A percentile compares a stretch with the other conserved stretches of the same genome.
Conservation (phyloP, 2,888 invertebrate genomes). For the Catocala nupta region DNA sequence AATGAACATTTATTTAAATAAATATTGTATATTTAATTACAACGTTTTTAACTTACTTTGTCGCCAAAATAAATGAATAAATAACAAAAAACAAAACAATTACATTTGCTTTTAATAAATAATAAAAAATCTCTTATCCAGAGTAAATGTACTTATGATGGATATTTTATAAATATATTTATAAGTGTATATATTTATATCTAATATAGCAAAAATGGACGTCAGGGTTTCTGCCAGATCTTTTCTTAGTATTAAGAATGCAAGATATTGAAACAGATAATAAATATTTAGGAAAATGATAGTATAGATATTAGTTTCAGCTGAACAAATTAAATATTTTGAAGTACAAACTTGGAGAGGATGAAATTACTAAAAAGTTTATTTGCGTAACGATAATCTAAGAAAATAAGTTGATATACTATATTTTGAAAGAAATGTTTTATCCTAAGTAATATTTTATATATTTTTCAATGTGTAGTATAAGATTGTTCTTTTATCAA, state of each 20-base stretch:
- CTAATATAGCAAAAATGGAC: conserved; percentile 64
- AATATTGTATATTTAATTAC: too few species aligned
- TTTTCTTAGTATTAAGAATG: conserved; percentile 33
- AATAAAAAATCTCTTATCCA: neutral
- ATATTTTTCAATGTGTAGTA: neutral
- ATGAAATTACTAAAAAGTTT: too few species aligned
- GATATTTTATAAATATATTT: conserved; percentile 46
- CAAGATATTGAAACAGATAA: conserved; percentile 18
- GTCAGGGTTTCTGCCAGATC: conserved; percentile 58
- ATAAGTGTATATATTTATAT: conserved; percentile 46
- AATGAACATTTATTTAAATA: neutral
- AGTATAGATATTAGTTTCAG: neutral
- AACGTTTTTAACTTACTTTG: neutral
- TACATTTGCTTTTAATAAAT: conserved; percentile 1
- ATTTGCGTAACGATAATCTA: too few species aligned
- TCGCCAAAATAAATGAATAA: neutral
- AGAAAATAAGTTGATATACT: too few species aligned
- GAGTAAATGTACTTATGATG: conserved; percentile 34
- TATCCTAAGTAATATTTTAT: too few species aligned
- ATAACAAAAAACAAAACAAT: neutral
- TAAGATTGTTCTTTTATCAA: neutral
- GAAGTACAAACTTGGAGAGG: too few species aligned
- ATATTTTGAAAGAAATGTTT: too few species aligned
- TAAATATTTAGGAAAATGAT: conserved; percentile 1
- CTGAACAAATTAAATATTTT: neutral